Base-by-base conservation (phyloP, 2,888 invertebrate species). In the Cerceris ruficornis region DNA sequence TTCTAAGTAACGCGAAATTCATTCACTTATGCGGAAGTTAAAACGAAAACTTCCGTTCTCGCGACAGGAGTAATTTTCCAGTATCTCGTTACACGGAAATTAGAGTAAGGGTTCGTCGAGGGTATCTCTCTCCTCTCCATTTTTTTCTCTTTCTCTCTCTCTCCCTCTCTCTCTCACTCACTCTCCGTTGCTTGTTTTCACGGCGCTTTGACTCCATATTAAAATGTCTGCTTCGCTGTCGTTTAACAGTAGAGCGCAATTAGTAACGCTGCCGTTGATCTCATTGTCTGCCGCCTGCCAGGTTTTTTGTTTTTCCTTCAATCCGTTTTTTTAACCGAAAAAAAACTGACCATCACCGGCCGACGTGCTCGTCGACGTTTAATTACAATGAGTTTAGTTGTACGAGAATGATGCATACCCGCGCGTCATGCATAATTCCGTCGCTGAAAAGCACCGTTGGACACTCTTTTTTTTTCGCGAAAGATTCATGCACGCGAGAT, bases 371-470 rank as follows among this genome's bases (percentile, higher is more conserved):
- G 49, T 69, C 49, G 49, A 41, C 13, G 41, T 69, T 69, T 69
- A 69, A 69, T 62, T 62, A 41, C 69, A 15, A 49, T 41, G 62
- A 49, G 57, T 17, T 69, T 43, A 41, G 57, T 39, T 39, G n/a
- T 55, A 0, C 6, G 15, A 46, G 62, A 69, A 57, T 57, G 69
- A 69, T 46, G 55, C 14, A 61, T 60, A 69, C 28, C 15, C 14
- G 43, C 42, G 62, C 50, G 57, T 28, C 49, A 11, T 46, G 46
- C 9, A 60, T 42, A 49, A 50, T 41, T 68, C 68, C 14, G 1
- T 7, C 54, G n/a, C n/a, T 54, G 7, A n/a, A 54, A n/a, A 54
- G 13, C 54, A 7, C 54, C 11, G 7, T n/a, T 15, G 7, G n/a
- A 1, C 49, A 13, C 49, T 49, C 49, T 13, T n/a, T n/a, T n/a